Percentiles rank a stretch among this genome's conserved stretches.
These are phyloP conservation scores for Oceanites oceanicus DNA, from an alignment of 2,113 vertebrate species.

Conservation along the genomic window DNA sequence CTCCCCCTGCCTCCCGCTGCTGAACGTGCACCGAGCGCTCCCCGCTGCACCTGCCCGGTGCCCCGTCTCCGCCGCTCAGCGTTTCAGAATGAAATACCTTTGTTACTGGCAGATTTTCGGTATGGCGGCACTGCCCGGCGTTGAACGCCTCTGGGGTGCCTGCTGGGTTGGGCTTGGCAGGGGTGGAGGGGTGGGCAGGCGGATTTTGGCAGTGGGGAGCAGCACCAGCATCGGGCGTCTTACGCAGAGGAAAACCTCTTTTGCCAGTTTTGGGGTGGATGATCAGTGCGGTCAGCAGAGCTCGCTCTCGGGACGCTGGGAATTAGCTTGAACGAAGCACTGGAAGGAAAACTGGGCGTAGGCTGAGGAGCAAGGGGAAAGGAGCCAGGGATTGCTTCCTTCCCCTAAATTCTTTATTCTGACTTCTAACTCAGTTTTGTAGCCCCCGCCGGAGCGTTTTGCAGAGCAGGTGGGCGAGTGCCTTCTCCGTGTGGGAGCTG, in stretches of 20 bases:
- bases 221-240: rapidly evolving
- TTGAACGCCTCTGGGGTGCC: background rate
- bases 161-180: background rate
- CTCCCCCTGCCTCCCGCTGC: background rate
- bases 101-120: rapidly evolving
- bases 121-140: rapidly evolving
- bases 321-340: background rate
- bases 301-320: background rate
- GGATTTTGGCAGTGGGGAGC: background rate
- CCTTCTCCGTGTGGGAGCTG: background rate
- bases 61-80: rapidly evolving
- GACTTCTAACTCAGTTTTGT: background rate
- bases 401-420: background rate
- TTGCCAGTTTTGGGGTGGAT: background rate
- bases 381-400: background rate
- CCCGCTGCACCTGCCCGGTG: rapidly evolving
- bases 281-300: background rate
- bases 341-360: background rate
- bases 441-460: background rate
- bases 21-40: rapidly evolving
- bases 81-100: no score
- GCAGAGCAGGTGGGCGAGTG: background rate
- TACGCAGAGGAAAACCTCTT: background rate
- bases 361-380: background rate
- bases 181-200: background rate